Evolutionary conservation across 2,888 invertebrate species (phyloP), one percentile per base, ranked within the genome.

Genomic region (Tachina fera): DNA sequence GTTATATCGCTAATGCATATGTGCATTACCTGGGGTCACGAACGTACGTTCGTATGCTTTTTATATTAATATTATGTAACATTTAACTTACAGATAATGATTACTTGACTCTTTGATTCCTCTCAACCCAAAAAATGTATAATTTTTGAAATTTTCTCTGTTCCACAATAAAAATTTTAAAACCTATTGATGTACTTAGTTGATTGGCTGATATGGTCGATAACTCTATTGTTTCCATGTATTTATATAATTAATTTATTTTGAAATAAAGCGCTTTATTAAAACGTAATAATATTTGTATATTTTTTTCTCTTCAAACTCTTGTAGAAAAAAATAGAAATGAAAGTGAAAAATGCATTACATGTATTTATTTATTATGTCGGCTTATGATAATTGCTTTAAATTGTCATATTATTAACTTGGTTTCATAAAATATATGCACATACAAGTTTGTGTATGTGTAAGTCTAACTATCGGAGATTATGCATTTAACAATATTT

Each of bases 321-420:
- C 43, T n/a, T 19, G 5, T 39, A 11, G 5, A 39, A 16, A 39
- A 16, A 65, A 63, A 16, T 70, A 63, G 68, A 86, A 86, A 83
- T 67, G 74, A 83, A 86, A 86, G 75, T 76, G 43, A 76, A 77
- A 71, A 49, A n/a, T 47, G 8, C 68, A 43, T 58, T 68, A 31
- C 31, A 31, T 31, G 31, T 31, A 53, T 51, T 39, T 67, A 79
- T 76, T 83, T 80, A 76, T 61, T 79, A 71, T 53, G 70, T 53
- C 47, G 74, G 45, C 47, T 56, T 9, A 3, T 45, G 76, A 70
- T 79, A 63, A 84, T 71, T 60, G 11, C 56, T 65, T 67, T 13
- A 71, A 70, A 83, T 72, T 80, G 67, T 76, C 71, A 71, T 75
- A 61, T 61, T 75, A 83, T 71, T 79, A 43, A 61, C 19, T 61